A percentile compares a stretch with the other conserved stretches of the same genome.
Conservation (phyloP, 2,888 invertebrate genomes). For the Coelopa pilipes region DNA sequence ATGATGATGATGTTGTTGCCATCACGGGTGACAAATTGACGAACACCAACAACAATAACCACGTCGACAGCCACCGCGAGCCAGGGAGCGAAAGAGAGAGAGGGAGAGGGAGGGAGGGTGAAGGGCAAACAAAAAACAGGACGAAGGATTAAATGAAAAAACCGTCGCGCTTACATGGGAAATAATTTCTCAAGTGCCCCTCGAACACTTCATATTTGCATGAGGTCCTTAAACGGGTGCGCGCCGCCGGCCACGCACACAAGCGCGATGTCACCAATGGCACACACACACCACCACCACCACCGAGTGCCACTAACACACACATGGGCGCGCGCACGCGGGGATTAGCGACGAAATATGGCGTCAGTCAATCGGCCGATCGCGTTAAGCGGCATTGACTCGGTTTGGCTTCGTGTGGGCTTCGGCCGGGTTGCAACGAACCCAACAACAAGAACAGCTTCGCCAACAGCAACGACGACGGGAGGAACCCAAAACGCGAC, state of each 20-base stretch:
- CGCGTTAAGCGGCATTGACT: slow-evolving; percentile 59
- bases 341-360: slow-evolving; percentile 53
- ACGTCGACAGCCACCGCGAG: slow-evolving; percentile 35
- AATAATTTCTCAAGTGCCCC: slow-evolving; percentile 63
- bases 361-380: slow-evolving; percentile 60
- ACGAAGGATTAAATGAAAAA: slow-evolving; percentile 18
- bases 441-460: slow-evolving; percentile 18
- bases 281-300: neutral
- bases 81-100: slow-evolving; percentile 7
- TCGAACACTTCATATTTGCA: slow-evolving; percentile 64
- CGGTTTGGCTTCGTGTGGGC: slow-evolving; percentile 57
- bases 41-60: slow-evolving; percentile 49
- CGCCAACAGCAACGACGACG: slow-evolving; percentile 20
- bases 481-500: slow-evolving; percentile 38
- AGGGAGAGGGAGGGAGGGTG: neutral
- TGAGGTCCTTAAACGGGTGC: slow-evolving; percentile 48
- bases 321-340: slow-evolving; percentile 35
- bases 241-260: slow-evolving; percentile 1
- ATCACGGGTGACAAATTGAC: slow-evolving; percentile 54
- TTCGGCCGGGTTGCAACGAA: slow-evolving; percentile 19
- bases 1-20: slow-evolving; percentile 27
- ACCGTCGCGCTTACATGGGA: slow-evolving; percentile 56
- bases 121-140: slow-evolving; percentile 32
- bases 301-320: neutral
- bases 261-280: neutral